Evolutionary conservation across 2,113 vertebrate species (phyloP).

Genomic region (Pseudopodoces humilis): DNA sequence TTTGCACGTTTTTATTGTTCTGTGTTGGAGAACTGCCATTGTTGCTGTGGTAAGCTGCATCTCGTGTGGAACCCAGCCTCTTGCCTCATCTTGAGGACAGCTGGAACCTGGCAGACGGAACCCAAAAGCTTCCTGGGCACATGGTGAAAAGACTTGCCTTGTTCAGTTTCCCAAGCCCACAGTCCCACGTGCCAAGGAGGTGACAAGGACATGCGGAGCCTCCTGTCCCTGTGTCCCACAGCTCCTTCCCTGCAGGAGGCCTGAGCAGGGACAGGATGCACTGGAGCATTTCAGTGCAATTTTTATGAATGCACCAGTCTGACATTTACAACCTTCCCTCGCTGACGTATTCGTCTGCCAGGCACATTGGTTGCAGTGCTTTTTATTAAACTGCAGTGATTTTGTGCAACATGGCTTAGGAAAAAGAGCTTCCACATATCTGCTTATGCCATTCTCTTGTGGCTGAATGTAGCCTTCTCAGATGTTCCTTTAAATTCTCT

Average conservation of each 20-base stretch:
- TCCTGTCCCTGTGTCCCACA: neutral
- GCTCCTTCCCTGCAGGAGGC: neutral
- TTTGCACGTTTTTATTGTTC: neutral
- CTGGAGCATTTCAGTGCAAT: neutral
- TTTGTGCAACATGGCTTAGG: neutral
- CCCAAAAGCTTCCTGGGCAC: neutral
- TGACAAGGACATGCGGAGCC: neutral
- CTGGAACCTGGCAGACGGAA: neutral
- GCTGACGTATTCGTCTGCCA: neutral
- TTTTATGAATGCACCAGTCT: neutral
- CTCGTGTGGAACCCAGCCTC: neutral
- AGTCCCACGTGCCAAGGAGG: neutral
- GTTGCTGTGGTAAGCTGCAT: neutral
- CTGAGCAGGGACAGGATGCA: neutral
- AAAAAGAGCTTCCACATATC: neutral
- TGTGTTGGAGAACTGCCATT: neutral
- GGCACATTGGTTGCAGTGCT: neutral
- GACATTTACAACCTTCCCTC: neutral
- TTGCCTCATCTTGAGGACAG: neutral
- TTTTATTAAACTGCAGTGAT: conserved; percentile 15
- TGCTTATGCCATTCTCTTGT: neutral
- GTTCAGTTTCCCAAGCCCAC: neutral
- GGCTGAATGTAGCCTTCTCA: neutral
- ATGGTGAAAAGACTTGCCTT: no score
- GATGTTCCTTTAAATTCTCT: neutral